phyloP scores from a whole-genome alignment of 2,113 vertebrate species.

The Apaloderma vittatum region DNA sequence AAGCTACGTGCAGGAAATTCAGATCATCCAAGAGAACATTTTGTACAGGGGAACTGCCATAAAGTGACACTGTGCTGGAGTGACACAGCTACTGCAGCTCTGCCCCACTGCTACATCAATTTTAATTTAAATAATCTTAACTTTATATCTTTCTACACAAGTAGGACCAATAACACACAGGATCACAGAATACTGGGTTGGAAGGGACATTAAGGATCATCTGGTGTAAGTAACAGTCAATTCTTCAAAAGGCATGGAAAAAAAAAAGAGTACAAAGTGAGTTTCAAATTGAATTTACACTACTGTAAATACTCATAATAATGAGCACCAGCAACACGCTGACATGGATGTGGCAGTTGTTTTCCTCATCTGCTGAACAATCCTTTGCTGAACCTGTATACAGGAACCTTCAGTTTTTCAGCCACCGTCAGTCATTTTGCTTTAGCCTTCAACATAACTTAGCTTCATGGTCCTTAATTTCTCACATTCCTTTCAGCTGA shows the following conservation, averaged over 20 bases:
- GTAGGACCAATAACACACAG: background rate
- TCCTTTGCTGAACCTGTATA: background rate
- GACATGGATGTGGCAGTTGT: background rate
- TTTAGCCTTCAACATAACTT: background rate
- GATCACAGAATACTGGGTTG: too few relatives aligned
- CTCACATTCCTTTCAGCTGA: background rate
- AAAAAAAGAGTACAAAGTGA: background rate
- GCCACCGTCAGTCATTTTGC: background rate
- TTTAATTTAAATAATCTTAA: background rate
- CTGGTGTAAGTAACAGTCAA: background rate
- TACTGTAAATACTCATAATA: background rate
- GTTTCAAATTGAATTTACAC: background rate
- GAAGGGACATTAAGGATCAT: too few relatives aligned
- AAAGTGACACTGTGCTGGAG: background rate
- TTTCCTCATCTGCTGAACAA: background rate
- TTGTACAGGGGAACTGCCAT: background rate
- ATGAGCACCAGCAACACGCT: background rate
- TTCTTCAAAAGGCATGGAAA: background rate
- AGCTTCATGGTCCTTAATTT: background rate
- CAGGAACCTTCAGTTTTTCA: background rate
- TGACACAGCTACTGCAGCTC: background rate
- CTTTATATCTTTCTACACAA: background rate
- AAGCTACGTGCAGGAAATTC: background rate
- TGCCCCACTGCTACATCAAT: background rate
- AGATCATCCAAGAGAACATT: background rate